These are phyloP conservation scores for Sinelater perroti DNA, from an alignment of 2,888 invertebrate genomes.

Conservation along the genomic window DNA sequence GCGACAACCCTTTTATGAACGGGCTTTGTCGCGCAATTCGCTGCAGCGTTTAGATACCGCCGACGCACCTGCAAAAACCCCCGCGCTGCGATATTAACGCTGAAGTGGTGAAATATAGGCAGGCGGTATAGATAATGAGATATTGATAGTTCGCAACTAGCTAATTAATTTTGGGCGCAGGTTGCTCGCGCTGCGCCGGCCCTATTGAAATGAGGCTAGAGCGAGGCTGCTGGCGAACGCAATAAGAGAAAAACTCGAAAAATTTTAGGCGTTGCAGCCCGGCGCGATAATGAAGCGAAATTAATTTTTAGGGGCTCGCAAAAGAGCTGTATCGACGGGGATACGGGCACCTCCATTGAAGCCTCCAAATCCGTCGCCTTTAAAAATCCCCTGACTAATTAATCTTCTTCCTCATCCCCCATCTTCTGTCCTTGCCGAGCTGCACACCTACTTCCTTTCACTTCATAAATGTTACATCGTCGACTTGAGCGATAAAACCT, in stretches of 20 bases:
- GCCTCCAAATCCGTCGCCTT: no score
- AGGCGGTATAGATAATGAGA: neutral
- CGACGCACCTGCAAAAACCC: neutral
- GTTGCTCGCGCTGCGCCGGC: no score
- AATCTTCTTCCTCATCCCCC: constrained; percentile 12
- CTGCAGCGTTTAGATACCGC: constrained; percentile 3
- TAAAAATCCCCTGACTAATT: constrained; percentile 3
- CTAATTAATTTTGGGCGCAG: neutral
- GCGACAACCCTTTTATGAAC: constrained; percentile 19
- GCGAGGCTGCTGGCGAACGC: no score
- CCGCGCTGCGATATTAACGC: constrained; percentile 2
- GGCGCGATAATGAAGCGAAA: no score
- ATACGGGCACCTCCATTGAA: no score
- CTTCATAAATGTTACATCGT: constrained; percentile 11
- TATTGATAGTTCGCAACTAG: neutral
- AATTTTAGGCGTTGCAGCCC: no score
- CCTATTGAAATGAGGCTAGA: no score
- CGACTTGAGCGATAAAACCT: neutral
- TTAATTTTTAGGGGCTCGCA: no score
- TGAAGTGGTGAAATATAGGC: constrained; percentile 5
- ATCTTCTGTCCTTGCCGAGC: neutral
- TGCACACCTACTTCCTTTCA: constrained; percentile 12
- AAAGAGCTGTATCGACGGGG: no score
- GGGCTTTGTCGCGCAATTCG: constrained; percentile 17
- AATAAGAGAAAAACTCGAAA: no score